phyloP scores from a whole-genome alignment of 2,797 vertebrate species.

The Coilia nasus region DNA sequence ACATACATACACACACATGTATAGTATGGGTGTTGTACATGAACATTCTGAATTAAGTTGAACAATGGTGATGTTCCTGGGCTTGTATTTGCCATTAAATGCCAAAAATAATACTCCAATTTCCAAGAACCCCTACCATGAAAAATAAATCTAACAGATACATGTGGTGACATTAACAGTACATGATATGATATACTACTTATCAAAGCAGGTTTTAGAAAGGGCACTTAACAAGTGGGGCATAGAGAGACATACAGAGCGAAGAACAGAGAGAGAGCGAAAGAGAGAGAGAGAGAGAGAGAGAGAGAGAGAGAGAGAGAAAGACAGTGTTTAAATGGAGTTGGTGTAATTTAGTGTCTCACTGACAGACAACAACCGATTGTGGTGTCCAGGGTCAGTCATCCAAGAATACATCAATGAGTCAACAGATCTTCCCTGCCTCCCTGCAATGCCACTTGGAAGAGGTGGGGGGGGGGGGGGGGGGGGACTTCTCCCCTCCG shows the following conservation, averaged over 20 bases:
- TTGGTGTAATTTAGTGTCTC: background rate
- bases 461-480: too few relatives aligned
- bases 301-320: background rate
- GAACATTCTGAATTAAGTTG: background rate
- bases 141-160: background rate
- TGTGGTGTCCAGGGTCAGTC: background rate
- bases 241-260: too few relatives aligned
- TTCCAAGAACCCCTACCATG: background rate
- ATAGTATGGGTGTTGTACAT: background rate
- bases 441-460: background rate
- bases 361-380: background rate
- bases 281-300: background rate
- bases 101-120: background rate
- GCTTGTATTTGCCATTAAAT: background rate
- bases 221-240: background rate
- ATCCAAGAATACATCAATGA: conserved; percentile 4
- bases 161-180: background rate
- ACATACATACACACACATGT: background rate
- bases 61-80: background rate
- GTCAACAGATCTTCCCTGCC: background rate
- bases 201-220: background rate
- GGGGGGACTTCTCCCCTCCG: too few relatives aligned
- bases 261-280: too few relatives aligned
- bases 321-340: background rate
- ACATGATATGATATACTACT: background rate